Evolutionary conservation across 2,113 vertebrate species (phyloP), one percentile per base, ranked within the genome.

Genomic region (Ctenodactylus gundi): DNA sequence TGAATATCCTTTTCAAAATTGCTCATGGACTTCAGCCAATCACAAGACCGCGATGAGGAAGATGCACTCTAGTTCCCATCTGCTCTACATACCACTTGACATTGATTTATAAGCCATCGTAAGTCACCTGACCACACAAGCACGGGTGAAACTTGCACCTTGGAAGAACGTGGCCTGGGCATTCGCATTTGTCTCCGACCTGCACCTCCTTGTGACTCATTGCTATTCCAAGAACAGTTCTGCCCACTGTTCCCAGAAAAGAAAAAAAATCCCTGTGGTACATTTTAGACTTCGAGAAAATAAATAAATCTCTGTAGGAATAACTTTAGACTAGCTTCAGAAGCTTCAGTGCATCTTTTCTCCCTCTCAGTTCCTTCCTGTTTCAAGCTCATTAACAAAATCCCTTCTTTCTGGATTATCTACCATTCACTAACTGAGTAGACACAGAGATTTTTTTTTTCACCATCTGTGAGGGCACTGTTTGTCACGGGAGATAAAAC

Each of bases 1-100:
- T 97, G 96, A 97, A 97, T 95, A 96, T 96, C 94, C 93, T 97
- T 97, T 96, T 96, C 94, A 92, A 96, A 96, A 94, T 62, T 72
- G 95, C 81, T 72, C 95, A 85, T 96, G 97, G 97, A 98, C 97
- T 96, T 94, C 96, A 97, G 97, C 96, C 97, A 98, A 96, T 96
- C 94, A 96, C 95, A 97, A 97, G 97, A 94, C 95, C 94, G 94
- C 96, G 96, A 96, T 94, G 95, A 87, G 96, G 96, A 97, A 95
- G 93, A 94, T 96, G 96, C 95, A 94, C 95, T 96, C 91, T 93
- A 94, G 80, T 97, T 94, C 92, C 97, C 97, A 97, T 97, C 97
- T 97, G 97, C 91, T 97, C 94, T 83, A 92, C 94, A 80, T 72
- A 82, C 85, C 29, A 90, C 94, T 97, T 84, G 55, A 92, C 90